phyloP scores from a whole-genome alignment of 30 jellyfish, hydroid and myxozoan species.

The Cassiopea andromeda region DNA sequence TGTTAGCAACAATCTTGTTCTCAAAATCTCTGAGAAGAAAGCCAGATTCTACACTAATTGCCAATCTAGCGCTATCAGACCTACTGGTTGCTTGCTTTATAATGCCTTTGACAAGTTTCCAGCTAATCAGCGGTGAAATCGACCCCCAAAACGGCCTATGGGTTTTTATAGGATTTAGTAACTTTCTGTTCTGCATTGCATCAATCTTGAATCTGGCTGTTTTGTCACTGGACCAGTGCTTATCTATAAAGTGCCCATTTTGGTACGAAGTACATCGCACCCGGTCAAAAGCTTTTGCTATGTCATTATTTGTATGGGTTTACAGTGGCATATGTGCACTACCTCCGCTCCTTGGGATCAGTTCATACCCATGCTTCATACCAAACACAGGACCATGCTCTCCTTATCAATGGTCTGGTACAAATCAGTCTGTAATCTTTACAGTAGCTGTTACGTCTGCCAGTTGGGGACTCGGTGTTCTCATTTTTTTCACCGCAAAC shows the following conservation, averaged over 20 bases:
- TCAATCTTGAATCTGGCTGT: slow-evolving; percentile 44
- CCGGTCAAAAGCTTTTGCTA: not conserved
- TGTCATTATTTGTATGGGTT: slow-evolving; percentile 30
- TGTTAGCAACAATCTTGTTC: slow-evolving; percentile 16
- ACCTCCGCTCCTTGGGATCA: slow-evolving; percentile 66
- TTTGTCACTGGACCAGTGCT: slow-evolving; percentile 45
- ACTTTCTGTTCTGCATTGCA: slow-evolving; percentile 61
- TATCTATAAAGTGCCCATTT: slow-evolving; percentile 32
- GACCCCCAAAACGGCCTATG: not conserved
- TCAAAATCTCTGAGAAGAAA: slow-evolving; percentile 16
- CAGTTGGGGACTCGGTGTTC: slow-evolving; percentile 53
- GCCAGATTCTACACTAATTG: slow-evolving; percentile 25
- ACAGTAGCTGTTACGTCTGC: slow-evolving; percentile 40
- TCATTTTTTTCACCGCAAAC: slow-evolving; percentile 16
- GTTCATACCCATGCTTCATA: slow-evolving; percentile 57
- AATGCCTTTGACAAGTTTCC: slow-evolving; percentile 34
- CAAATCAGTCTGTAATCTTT: slow-evolving; percentile 31
- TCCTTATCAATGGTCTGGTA: slow-evolving; percentile 48
- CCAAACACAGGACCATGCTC: slow-evolving; percentile 57
- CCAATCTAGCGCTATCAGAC: slow-evolving; percentile 54
- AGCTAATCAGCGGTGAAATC: slow-evolving; percentile 1
- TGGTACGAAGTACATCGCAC: slow-evolving; percentile 33
- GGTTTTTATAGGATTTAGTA: slow-evolving; percentile 32
- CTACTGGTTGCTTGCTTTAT: slow-evolving; percentile 41
- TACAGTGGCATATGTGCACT: slow-evolving; percentile 45